phyloP scores from a whole-genome alignment of 2,113 vertebrate species.

The Balaeniceps rex region DNA sequence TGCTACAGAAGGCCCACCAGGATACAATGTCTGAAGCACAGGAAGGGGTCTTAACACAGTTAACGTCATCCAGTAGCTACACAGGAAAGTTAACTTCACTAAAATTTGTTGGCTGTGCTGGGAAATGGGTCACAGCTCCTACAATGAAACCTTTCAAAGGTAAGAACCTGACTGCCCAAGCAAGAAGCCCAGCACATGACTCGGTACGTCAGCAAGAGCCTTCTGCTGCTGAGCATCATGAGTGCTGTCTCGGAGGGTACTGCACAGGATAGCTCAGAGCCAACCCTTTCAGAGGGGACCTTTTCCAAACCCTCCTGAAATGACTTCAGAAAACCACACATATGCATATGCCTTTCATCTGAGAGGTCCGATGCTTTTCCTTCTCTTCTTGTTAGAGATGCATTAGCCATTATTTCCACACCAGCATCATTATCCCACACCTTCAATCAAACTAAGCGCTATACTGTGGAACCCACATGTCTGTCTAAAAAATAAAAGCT shows the following conservation, averaged over 20 bases:
- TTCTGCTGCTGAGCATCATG: not conserved
- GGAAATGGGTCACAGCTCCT: not conserved
- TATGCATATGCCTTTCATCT: not conserved
- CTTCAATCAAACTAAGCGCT: not conserved
- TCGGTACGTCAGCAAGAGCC: accelerated
- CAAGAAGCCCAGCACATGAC: not conserved
- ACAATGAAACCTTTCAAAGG: not conserved
- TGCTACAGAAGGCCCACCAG: not conserved
- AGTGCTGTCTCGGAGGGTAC: not conserved
- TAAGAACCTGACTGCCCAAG: not conserved
- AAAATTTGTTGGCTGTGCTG: not conserved
- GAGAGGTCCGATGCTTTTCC: not conserved
- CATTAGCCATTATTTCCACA: not conserved
- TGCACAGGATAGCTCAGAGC: not conserved
- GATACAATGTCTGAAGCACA: not conserved
- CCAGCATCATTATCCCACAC: not conserved
- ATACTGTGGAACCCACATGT: not conserved
- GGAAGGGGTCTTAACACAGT: not conserved
- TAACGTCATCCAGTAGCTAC: not conserved
- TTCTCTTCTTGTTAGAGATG: not conserved
- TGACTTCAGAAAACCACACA: not conserved
- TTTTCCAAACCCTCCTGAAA: not conserved
- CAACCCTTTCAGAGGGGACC: not conserved
- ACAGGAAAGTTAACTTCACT: not conserved
- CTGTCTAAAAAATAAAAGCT: not conserved